phyloP scores from a whole-genome alignment of 1,140 invertebrate genomes.

The Sweltsa coloradensis region DNA sequence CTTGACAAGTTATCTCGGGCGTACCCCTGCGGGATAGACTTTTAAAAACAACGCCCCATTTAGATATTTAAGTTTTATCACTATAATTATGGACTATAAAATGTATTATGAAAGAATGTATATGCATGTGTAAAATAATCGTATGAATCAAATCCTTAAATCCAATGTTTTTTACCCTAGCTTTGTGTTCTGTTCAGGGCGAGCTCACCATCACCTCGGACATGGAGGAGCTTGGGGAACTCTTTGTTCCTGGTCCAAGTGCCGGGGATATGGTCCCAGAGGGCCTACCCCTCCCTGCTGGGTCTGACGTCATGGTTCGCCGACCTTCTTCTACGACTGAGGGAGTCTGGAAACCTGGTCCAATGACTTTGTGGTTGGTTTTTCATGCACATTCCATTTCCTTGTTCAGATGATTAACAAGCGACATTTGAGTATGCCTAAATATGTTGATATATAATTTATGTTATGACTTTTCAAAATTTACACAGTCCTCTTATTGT shows the following conservation, averaged over 20 bases:
- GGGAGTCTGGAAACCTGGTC: constrained; percentile 92
- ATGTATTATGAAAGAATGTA: too few species aligned
- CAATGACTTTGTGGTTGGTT: constrained; percentile 80
- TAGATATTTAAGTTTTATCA: too few species aligned
- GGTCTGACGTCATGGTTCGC: constrained; percentile 85
- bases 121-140: too few species aligned
- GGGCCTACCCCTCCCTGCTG: constrained; percentile 83
- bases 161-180: too few species aligned
- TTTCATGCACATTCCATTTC: neutral
- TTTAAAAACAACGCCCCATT: neutral
- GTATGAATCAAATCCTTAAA: too few species aligned
- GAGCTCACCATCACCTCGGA: constrained; percentile 91
- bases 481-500: too few species aligned
- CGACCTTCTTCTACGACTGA: constrained; percentile 71
- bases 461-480: too few species aligned
- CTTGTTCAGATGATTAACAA: neutral
- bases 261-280: constrained; percentile 69
- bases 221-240: constrained; percentile 90
- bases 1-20: too few species aligned
- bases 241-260: constrained; percentile 86
- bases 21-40: neutral
- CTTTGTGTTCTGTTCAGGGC: constrained; percentile 41
- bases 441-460: too few species aligned
- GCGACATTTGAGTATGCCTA: too few species aligned
- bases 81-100: too few species aligned